Base-by-base conservation (phyloP, 1,140 invertebrate genomes). In the Drosophila simulans region DNA sequence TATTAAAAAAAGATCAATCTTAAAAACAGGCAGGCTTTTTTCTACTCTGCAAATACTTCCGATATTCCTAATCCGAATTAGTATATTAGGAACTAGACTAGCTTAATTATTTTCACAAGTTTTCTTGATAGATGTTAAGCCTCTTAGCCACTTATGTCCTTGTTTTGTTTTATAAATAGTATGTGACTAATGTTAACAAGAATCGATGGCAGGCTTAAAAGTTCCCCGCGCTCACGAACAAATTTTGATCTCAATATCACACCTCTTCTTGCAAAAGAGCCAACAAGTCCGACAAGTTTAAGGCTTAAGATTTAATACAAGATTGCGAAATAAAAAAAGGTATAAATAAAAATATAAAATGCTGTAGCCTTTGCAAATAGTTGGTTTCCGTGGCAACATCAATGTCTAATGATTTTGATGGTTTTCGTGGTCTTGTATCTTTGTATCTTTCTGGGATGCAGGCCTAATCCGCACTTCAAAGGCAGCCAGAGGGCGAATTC, bases 391-490 rank as follows among this genome's bases (percentile, higher is more conserved):
- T 40, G 42, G 64, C 64, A 34, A 54, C 66, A 39, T 37, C 31
- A 60, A 37, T 48, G 25, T 22, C 46, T 64, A 31, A 69, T 69
- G 66, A 25, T 69, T 48, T 25, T 13, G n/a, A 27, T 43, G 39
- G 5, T 34, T 22, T 73, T 13, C n/a, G n/a, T 42, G 48, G 25
- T 52, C 13, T 39, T 35, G 27, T 46, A 34, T 53, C 17, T 56
- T 51, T 22, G 52, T 52, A 37, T 70, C 46, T 31, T 17, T 17
- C 13, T 49, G 42, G 34, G 60, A 56, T 69, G 51, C 66, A 70
- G 46, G 73, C 53, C 80, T 83, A 78, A 83, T 83, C 63, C 59
- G 49, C 56, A 56, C 70, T 62, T 79, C 53, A 66, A 53, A 46
- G 71, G 49, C 71, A 77, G 60, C 77, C 53, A 39, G 8, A 63